phyloP scores from a whole-genome alignment of 2,888 invertebrate species.

The Spodoptera picta region DNA sequence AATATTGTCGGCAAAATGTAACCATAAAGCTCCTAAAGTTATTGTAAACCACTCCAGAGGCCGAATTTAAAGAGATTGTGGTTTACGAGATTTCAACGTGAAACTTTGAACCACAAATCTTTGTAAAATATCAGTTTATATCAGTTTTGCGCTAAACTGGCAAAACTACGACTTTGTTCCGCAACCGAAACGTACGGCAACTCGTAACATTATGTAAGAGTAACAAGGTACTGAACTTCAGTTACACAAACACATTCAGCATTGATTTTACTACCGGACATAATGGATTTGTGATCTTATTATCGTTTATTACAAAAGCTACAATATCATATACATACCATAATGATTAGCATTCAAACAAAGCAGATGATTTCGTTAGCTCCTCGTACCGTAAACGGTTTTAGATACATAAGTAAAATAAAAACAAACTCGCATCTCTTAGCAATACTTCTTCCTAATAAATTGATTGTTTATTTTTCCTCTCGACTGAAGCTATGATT shows the following conservation, averaged over 20 bases:
- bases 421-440: conserved; percentile 44
- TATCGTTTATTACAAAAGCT: conserved; percentile 2
- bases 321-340: conserved; percentile 2
- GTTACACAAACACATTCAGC: conserved; percentile 21
- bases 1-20: conserved; percentile 65
- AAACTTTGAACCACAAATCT: conserved; percentile 47
- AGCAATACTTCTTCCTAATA: conserved; percentile 49
- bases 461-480: conserved; percentile 54
- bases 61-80: conserved; percentile 40
- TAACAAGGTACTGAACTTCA: conserved; percentile 40
- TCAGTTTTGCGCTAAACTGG: conserved; percentile 31
- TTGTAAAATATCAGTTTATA: conserved; percentile 31
- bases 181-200: conserved; percentile 28
- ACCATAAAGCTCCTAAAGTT: conserved; percentile 65
- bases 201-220: conserved; percentile 38
- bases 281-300: conserved; percentile 7
- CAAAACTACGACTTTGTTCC: conserved; percentile 20
- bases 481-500: conserved; percentile 50
- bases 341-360: conserved; percentile 43
- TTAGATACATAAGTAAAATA: conserved; percentile 47
- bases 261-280: conserved; percentile 32
- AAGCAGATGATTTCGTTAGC: conserved; percentile 39
- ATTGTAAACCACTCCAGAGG: conserved; percentile 57
- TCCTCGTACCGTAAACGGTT: conserved; percentile 40
- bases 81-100: conserved; percentile 41